A percentile compares a stretch with the other conserved stretches of the same genome.
phyloP scores from a whole-genome alignment of 2,888 invertebrate genomes.

The Oasisia sp. region DNA sequence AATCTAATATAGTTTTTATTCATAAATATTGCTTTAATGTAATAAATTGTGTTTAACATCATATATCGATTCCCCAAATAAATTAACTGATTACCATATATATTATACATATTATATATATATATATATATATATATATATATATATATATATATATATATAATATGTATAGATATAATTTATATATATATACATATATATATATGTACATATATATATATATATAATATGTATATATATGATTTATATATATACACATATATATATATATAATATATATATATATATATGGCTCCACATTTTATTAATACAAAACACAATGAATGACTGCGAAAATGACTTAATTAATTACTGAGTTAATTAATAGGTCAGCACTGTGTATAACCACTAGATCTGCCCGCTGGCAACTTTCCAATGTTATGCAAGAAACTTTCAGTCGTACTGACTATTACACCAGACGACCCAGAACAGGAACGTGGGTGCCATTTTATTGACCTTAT shows the following conservation, averaged over 20 bases:
- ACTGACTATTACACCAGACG: slow-evolving; percentile 20
- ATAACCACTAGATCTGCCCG: neutral
- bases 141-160: neutral
- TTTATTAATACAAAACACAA: neutral
- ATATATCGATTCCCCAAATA: neutral
- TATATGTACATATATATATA: no score
- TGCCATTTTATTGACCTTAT: neutral
- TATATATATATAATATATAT: neutral
- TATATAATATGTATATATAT: no score
- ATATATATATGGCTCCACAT: neutral
- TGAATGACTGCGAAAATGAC: neutral
- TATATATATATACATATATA: no score
- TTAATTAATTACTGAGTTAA: neutral
- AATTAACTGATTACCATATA: neutral
- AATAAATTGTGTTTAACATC: neutral
- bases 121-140: neutral
- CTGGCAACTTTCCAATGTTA: neutral
- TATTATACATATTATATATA: neutral
- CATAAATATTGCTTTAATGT: no score
- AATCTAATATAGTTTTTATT: neutral
- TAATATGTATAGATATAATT: no score
- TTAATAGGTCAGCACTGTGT: neutral
- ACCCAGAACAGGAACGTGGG: neutral
- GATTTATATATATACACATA: no score
- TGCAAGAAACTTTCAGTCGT: neutral